Evolutionary conservation across 2,113 vertebrate species (phyloP), one percentile per base, ranked within the genome.

Genomic region (Barbus barbus): DNA sequence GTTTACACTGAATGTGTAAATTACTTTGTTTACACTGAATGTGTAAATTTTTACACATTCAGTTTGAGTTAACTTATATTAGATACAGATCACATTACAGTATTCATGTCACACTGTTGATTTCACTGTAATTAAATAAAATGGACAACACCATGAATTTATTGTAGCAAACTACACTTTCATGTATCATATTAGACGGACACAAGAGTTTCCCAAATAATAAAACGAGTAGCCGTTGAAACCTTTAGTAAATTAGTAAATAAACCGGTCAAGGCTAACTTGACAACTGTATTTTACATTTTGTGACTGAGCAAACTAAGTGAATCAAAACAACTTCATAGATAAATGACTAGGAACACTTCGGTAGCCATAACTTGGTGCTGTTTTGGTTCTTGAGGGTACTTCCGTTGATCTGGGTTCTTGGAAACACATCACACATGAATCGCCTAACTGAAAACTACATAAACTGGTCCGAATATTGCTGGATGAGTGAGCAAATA

Each of bases 381-480:
- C 33, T 60, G 75, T 78, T 78, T 78, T 60, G 33, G 33, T 78
- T 78, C 24, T 38, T 73, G 31, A 78, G 33, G 74, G 33, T 36
- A 24, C 53, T 60, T 78, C 53, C 14, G 53, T 38, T 38, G 11
- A 60, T 60, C 75, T 36, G 18, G 33, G 12, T 60, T 78, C 53
- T 18, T 38, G 75, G 75, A 60, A 67, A 82, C 82, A 36, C 48
- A 71, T 60, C 36, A 51, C 20, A 58, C 46, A 83, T 16, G 75
- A 41, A 36, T 60, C 48, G 5, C 22, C 18, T 24, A 41, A 79
- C 20, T 74, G 75, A n/a, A 76, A 81, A 72, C 56, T 67, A 63
- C 44, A 83, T 67, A n/a, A 67, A 33, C 33, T 81, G 46, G 33
- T 60, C 44, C 1, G 33, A 60, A n/a, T 13, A 20, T 41, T 67